Evolutionary conservation across 2,113 vertebrate genomes (phyloP), one percentile per base, ranked within the genome.

Genomic region (Phaethornis superciliosus): DNA sequence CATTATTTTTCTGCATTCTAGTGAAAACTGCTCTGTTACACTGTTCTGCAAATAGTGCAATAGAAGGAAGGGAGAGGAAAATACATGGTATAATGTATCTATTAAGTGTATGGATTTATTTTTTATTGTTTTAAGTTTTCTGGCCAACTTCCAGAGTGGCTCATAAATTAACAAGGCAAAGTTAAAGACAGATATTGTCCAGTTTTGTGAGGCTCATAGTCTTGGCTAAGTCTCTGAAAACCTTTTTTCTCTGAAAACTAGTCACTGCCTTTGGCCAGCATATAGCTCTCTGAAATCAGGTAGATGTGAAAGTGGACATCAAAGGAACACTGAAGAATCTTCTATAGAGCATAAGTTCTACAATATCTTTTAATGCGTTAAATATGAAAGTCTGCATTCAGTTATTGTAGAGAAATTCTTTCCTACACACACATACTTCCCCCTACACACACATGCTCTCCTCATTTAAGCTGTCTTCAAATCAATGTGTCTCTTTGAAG

Each of bases 401-500:
- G 26, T 70, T 88, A 81, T n/a, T 82, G 49, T 49, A 47, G 44
- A 78, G n/a, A 9, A 89, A 75, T 91, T 83, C 46, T 93, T 58
- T 75, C 67, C 17, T 63, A 13, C 54, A 18, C 49, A 47, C 46
- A 22, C 19, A 47, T 47, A 20, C 46, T 47, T 47, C 46, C 19
- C 46, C 46, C 46, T 47, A 47, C 46, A 49, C 7, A 23, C 67
- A 37, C 52, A 55, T 16, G 54, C 42, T 68, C 37, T 81, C 19
- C 19, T 35, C 9, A 23, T 95, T 95, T 89, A 95, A 94, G 93
- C 47, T 85, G 68, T 87, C 84, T 91, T 90, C 26, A 83, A 81
- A 93, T 94, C 84, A 95, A 18, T 91, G 69, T 77, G 67, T 84
- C 19, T 56, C 89, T 96, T 95, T 94, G 79, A 97, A 96, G 77